Percentiles rank a stretch among this genome's conserved stretches.
Evolutionary conservation across 1,140 invertebrate genomes (phyloP).

Genomic region (Drosophila nikananu): DNA sequence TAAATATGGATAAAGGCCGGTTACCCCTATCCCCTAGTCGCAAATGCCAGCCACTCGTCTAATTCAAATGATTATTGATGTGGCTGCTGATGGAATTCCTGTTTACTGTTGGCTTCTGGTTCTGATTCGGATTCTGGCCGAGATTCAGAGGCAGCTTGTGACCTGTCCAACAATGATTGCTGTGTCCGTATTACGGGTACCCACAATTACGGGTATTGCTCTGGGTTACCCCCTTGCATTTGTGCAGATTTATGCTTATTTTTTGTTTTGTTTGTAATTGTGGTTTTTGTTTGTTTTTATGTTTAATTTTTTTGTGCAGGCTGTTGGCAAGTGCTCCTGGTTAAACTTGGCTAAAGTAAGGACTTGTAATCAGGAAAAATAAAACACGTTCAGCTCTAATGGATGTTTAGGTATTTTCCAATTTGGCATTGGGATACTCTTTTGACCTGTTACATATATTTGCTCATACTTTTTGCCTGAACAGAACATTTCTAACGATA

Average conservation of each 20-base stretch:
- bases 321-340: conserved; percentile 17
- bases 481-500: not conserved
- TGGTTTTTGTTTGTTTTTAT: conserved; percentile 1
- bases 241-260: conserved; percentile 15
- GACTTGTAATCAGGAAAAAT: conserved; percentile 38
- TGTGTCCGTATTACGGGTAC: conserved; percentile 14
- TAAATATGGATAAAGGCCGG: conserved; percentile 48
- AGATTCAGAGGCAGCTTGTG: conserved; percentile 9
- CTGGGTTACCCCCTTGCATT: conserved; percentile 15
- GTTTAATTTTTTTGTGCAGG: conserved; percentile 1
- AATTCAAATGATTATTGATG: conserved; percentile 66
- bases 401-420: conserved; percentile 2
- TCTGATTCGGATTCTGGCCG: conserved; percentile 6
- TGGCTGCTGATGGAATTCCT: conserved; percentile 30
- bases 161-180: conserved; percentile 29
- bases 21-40: not conserved
- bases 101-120: conserved; percentile 19
- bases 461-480: not conserved
- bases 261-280: conserved; percentile 10
- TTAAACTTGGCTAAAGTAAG: conserved; percentile 27
- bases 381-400: conserved; percentile 21
- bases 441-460: not conserved
- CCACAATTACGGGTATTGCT: conserved; percentile 10
- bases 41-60: conserved; percentile 46
- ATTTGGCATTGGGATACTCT: conserved; percentile 7